Base-by-base conservation (phyloP, 2,797 vertebrate genomes). In the Enteromius afrohamiltoni region DNA sequence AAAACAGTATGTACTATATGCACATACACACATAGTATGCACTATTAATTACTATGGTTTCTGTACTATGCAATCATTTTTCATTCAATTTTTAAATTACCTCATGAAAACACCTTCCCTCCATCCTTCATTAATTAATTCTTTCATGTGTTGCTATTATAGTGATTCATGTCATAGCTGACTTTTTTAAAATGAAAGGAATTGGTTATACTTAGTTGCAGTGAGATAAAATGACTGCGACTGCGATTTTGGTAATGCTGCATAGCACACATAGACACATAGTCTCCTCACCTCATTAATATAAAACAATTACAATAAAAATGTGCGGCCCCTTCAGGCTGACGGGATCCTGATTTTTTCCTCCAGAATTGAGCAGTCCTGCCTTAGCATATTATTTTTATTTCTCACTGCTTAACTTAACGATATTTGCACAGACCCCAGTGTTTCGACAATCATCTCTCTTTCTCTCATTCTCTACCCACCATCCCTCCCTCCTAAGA, bases 401-500 rank as follows among this genome's bases (percentile, higher is more conserved):
- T 31, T 78, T 78, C 76, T 45, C 26, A 64, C 76, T 64, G 58
- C 23, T 78, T 78, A 31, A 78, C 76, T 78, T 78, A 78, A 74
- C 51, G 45, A 49, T 49, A 74, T 82, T 74, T 92, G 62, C 47
- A 49, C 49, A 49, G 53, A 75, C 31, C 42, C 42, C 14, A 29
- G 10, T 82, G 70, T 83, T 77, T 31, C 42, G 4, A 76, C 81
- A 68, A 84, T 80, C 84, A 64, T 80, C 64, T 51, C 40, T 58
- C 7, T 73, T 82, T 67, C 45, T 71, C 11, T 34, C 60, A 67
- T 89, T 93, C 87, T 89, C 86, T 79, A 87, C 71, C 90, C 86
- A 91, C 91, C 84, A 21, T 19, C 29, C 55, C 69, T 74, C 69
- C 90, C 83, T 89, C 93, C 91, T 93, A 94, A 92, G 93, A 88